A percentile compares a stretch with the other conserved stretches of the same genome.
These are phyloP conservation scores for Crossaster papposus DNA, from an alignment of 53 echinoderm and acorn worm genomes.

Conservation along the genomic window DNA sequence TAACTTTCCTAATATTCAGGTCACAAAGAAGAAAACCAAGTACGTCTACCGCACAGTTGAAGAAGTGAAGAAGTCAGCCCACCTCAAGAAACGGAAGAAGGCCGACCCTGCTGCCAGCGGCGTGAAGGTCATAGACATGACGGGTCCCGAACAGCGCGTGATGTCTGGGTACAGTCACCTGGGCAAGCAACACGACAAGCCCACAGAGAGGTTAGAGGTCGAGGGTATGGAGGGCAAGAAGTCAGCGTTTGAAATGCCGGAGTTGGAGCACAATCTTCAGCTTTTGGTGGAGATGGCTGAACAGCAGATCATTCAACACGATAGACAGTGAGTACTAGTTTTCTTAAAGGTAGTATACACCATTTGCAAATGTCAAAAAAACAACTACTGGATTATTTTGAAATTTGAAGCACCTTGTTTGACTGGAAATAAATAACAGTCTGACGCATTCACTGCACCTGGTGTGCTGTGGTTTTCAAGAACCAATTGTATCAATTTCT, in stretches of 20 bases:
- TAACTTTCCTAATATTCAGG: constrained; percentile 16
- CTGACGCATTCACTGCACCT: too few species aligned
- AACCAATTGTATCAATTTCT: too few species aligned
- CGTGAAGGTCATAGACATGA: constrained; percentile 99
- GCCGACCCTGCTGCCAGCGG: constrained; percentile 24
- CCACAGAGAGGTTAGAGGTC: constrained; percentile 69
- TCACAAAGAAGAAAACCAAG: constrained; percentile 64
- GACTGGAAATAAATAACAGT: too few species aligned
- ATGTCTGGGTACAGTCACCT: constrained; percentile 85
- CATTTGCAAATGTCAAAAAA: neutral
- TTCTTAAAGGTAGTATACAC: too few species aligned
- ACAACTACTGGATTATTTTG: too few species aligned
- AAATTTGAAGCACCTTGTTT: too few species aligned
- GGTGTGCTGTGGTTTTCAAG: too few species aligned
- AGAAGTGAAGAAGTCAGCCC: constrained; percentile 75
- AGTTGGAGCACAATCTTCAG: constrained; percentile 91
- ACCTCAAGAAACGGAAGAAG: constrained; percentile 60
- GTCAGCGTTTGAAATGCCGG: constrained; percentile 88
- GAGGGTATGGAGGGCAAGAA: constrained; percentile 68
- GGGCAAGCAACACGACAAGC: constrained; percentile 75
- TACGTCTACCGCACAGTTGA: constrained; percentile 93
- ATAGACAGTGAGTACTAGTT: constrained; percentile 87
- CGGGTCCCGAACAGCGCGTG: constrained; percentile 88
- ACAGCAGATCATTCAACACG: constrained; percentile 92
- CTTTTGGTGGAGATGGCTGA: constrained; percentile 94